These are phyloP conservation scores for honey bee (Apis mellifera) DNA, from an alignment of 1,140 invertebrate species.

Conservation along the genomic window Amel_HAv3.1 CM009931.2:18890001-18890500, in stretches of 20 bases:
- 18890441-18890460: neutral
- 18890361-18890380: neutral
- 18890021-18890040: neutral
- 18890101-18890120: neutral
- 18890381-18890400: neutral
- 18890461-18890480: neutral
- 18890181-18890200: slow-evolving; percentile 45
- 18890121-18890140: neutral
- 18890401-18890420: neutral
- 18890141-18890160: slow-evolving; percentile 18
- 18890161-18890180: slow-evolving; percentile 6
- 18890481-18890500: neutral
- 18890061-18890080: neutral
- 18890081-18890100: neutral
- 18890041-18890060: neutral
- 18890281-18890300: neutral
- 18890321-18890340: neutral
- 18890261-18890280: slow-evolving; percentile 49
- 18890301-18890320: slow-evolving; percentile 35
- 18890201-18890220: slow-evolving; percentile 18
- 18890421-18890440: neutral
- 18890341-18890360: neutral
- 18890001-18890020: neutral
- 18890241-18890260: slow-evolving; percentile 46
- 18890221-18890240: slow-evolving; percentile 21